phyloP scores from a whole-genome alignment of 2,888 invertebrate genomes.

The Tridacna crocea region DNA sequence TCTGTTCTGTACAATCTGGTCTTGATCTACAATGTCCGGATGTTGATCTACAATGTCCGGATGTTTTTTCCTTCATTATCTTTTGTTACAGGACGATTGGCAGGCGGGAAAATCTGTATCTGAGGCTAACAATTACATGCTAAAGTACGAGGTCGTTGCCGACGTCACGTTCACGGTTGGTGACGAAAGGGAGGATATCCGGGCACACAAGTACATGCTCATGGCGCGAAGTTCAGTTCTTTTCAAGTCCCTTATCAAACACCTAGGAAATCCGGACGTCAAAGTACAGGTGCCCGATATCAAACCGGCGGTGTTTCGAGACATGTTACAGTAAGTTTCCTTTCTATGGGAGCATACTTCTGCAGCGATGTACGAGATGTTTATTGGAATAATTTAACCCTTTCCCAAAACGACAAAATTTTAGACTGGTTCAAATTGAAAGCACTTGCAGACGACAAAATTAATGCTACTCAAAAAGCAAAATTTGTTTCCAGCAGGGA shows the following conservation, averaged over 20 bases:
- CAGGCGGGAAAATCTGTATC: conserved; percentile 60
- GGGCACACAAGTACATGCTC: conserved; percentile 69
- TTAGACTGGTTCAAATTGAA: too few species aligned
- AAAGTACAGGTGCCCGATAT: conserved; percentile 55
- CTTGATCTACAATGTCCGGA: too few species aligned
- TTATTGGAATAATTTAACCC: too few species aligned
- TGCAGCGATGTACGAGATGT: too few species aligned
- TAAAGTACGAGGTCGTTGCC: conserved; percentile 63
- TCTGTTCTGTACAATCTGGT: too few species aligned
- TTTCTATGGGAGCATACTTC: not conserved
- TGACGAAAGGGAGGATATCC: conserved; percentile 57
- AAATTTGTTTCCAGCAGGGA: too few species aligned
- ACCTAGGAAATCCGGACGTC: conserved; percentile 49
- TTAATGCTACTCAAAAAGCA: too few species aligned
- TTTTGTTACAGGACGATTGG: conserved; percentile 60
- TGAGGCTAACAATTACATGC: conserved; percentile 67
- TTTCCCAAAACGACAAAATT: too few species aligned
- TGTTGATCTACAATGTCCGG: too few species aligned
- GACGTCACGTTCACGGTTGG: conserved; percentile 66
- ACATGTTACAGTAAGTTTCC: conserved; percentile 54
- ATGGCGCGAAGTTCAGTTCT: conserved; percentile 66
- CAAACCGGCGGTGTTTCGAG: conserved; percentile 50
- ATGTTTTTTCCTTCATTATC: too few species aligned
- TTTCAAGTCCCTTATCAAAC: conserved; percentile 62
- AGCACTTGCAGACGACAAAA: too few species aligned